Evolutionary conservation across 2,113 vertebrate genomes (phyloP).

Genomic region (Apodemus sylvaticus): DNA sequence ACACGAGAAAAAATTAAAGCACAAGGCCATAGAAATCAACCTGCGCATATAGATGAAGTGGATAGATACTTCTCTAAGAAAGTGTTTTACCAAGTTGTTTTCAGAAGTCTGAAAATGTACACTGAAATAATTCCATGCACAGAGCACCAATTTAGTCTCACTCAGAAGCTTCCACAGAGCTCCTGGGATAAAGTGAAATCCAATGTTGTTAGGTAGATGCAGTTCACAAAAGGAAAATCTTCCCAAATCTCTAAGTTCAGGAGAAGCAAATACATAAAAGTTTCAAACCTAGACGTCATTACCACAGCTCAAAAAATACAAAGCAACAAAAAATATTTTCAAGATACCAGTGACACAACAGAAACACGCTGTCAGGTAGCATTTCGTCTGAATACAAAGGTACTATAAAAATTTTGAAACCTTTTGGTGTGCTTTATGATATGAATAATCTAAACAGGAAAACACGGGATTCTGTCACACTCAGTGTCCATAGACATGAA

Average conservation of each 20-base stretch:
- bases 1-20: not conserved
- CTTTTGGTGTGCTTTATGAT: not conserved
- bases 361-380: not conserved
- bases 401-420: not conserved
- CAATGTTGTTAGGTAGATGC: not conserved
- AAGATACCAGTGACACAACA: not conserved
- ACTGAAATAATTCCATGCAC: not conserved
- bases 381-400: not conserved
- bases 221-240: not conserved
- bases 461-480: not conserved
- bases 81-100: not conserved
- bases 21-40: not conserved
- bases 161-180: not conserved
- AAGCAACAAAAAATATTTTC: not conserved
- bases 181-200: not conserved
- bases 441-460: not conserved
- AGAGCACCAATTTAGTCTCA: not conserved
- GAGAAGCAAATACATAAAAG: not conserved
- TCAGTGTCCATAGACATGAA: not conserved
- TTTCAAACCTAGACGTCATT: not conserved
- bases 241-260: not conserved
- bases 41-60: not conserved
- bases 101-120: not conserved
- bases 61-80: not conserved
- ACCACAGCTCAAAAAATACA: not conserved